phyloP scores from a whole-genome alignment of 2,888 invertebrate genomes.

The Acheta domesticus region DNA sequence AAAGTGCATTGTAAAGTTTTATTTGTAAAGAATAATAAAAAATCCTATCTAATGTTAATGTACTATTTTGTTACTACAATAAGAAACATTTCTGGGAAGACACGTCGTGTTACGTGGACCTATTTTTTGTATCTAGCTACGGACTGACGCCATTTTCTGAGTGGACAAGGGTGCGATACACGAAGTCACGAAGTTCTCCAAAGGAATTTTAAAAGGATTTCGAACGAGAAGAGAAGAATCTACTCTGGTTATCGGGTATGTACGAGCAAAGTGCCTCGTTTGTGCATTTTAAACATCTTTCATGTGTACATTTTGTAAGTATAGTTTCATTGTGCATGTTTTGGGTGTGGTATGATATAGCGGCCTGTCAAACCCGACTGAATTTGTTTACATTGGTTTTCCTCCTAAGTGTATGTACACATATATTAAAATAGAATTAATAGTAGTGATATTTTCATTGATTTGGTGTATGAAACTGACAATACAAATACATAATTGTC shows the following conservation, averaged over 20 bases:
- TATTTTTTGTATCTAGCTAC: not conserved
- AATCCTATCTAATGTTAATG: no score
- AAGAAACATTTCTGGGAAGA: no score
- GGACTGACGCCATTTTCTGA: not conserved
- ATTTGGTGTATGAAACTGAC: no score
- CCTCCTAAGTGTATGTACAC: no score
- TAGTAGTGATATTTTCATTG: no score
- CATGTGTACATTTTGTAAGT: not conserved
- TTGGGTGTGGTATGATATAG: not conserved
- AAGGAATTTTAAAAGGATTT: not conserved
- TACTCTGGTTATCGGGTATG: constrained; percentile 3
- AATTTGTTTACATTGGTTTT: no score
- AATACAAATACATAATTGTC: no score
- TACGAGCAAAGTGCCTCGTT: not conserved
- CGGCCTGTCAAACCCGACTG: not conserved
- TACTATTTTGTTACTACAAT: no score
- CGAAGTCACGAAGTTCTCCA: constrained; percentile 7
- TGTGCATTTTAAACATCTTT: not conserved
- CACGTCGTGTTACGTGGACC: not conserved
- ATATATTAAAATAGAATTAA: no score
- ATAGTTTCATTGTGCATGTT: not conserved
- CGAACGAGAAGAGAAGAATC: not conserved
- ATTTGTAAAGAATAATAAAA: no score
- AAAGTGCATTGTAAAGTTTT: no score
- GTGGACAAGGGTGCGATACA: not conserved